phyloP scores from a whole-genome alignment of 2,888 invertebrate genomes.

The Eupithecia exiguata region DNA sequence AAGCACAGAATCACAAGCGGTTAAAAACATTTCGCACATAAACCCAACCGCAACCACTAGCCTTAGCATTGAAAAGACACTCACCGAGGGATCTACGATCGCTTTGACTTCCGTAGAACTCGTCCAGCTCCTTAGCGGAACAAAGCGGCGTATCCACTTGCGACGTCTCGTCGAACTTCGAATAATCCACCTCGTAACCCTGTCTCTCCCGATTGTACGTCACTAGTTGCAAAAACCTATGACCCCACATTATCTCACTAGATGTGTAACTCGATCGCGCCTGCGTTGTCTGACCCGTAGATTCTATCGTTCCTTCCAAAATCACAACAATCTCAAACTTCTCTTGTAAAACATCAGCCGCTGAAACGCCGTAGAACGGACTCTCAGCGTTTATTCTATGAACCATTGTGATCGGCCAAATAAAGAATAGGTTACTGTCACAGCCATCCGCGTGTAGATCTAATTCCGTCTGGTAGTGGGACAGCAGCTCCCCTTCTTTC shows the following conservation, averaged over 20 bases:
- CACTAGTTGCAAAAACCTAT: constrained; percentile 89
- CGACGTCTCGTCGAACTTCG: constrained; percentile 90
- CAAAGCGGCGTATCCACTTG: constrained; percentile 92
- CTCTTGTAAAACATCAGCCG: constrained; percentile 91
- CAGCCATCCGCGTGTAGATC: constrained; percentile 89
- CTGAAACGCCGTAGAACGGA: constrained; percentile 93
- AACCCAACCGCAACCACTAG: constrained; percentile 61
- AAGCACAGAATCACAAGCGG: constrained; percentile 49
- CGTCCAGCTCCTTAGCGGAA: constrained; percentile 86
- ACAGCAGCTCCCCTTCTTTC: constrained; percentile 92
- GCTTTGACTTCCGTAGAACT: constrained; percentile 85
- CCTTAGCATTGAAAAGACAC: constrained; percentile 62
- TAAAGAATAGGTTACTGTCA: constrained; percentile 93
- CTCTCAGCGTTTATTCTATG: constrained; percentile 92
- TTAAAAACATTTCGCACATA: constrained; percentile 56
- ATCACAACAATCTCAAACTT: constrained; percentile 93
- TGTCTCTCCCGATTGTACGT: constrained; percentile 89
- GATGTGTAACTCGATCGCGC: constrained; percentile 90
- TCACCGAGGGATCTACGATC: constrained; percentile 84
- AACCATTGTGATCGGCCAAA: constrained; percentile 96
- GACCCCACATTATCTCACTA: constrained; percentile 92
- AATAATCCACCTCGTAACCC: constrained; percentile 91
- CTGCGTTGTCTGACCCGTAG: constrained; percentile 90
- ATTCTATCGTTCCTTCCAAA: constrained; percentile 92
- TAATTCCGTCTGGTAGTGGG: constrained; percentile 92